Evolutionary conservation across 2,797 vertebrate genomes (phyloP).

Genomic region (Crypturellus tataupa): DNA sequence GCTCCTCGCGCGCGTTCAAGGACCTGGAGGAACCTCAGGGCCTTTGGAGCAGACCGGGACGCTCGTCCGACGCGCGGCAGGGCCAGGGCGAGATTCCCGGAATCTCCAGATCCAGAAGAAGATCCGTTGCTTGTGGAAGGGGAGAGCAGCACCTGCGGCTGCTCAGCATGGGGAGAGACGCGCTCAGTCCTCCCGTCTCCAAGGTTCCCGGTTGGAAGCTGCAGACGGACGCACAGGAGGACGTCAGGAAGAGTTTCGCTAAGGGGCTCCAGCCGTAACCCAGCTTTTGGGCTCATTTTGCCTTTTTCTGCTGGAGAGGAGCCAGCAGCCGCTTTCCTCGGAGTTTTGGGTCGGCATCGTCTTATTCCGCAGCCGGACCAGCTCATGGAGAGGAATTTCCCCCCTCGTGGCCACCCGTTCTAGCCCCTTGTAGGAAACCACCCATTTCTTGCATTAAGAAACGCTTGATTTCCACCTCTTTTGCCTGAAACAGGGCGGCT

Average conservation of each 20-base stretch:
- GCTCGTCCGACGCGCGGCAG: fast-evolving
- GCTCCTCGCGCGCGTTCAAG: no score
- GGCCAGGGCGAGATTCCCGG: neutral
- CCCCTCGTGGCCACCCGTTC: neutral
- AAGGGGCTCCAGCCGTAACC: neutral
- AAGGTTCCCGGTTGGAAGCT: neutral
- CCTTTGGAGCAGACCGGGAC: neutral
- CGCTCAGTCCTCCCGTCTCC: neutral
- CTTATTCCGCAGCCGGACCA: fast-evolving
- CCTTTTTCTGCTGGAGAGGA: neutral
- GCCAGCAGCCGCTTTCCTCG: neutral
- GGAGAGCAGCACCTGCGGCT: neutral
- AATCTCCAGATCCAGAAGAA: neutral
- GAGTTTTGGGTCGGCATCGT: fast-evolving
- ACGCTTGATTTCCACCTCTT: no score
- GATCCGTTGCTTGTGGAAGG: no score
- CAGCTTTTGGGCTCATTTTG: fast-evolving
- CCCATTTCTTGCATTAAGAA: fast-evolving
- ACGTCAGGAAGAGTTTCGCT: fast-evolving
- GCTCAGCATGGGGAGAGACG: no score
- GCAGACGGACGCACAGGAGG: neutral
- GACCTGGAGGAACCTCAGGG: neutral
- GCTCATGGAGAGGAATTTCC: neutral
- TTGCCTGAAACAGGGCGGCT: neutral
- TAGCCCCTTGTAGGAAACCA: neutral